Base-by-base conservation (phyloP, 92 coral and sea anemone species). In the Virgularia gustaviana region DNA sequence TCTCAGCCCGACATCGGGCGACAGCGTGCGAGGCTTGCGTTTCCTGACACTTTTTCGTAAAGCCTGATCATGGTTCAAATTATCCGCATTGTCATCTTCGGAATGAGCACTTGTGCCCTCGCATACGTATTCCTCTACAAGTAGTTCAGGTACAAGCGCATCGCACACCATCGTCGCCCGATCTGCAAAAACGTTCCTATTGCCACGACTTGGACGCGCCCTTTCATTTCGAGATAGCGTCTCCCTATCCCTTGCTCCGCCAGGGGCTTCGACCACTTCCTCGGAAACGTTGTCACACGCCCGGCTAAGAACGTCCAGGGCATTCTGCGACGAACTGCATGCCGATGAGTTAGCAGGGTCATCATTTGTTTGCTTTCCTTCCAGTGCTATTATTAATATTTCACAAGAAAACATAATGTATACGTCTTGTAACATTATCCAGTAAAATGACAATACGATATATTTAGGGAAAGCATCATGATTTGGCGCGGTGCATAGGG, bases 231-330 rank as follows among this genome's bases (percentile, higher is more conserved):
- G 28, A 15, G 15, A 4, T 4, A 22, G 58, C 31, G 22, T 28
- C 30, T 22, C 58, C 6, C 28, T 33, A 12, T 4, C 30, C 3
- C 5, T 3, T 2, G 22, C 58, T 22, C 13, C 31, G 29, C 24
- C 3, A 1, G 49, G 20, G 4, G 10, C 49, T 32, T 23, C 23
- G 36, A 36, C 51, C 36, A 8, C 12, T 18, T 63, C 31, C 33
- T 66, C 73, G 2, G 73, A 43, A 31, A 66, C 47, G 32, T 66
- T 66, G n/a, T 66, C 41, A 45, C 73, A 66, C 11, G 73, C 73
- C 30, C 47, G 43, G 39, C 73, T 66, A 39, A 66, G 57, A 27
- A 66, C 73, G 16, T 66, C 73, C 28, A 66, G 73, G 6, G 57
- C 43, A 29, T 44, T 63, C 13, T 63, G 57, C 13, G 39, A 8